A percentile compares a stretch with the other conserved stretches of the same genome.
These are phyloP conservation scores for Lydus trimaculatus DNA, from an alignment of 2,888 invertebrate species.

Conservation along the genomic window DNA sequence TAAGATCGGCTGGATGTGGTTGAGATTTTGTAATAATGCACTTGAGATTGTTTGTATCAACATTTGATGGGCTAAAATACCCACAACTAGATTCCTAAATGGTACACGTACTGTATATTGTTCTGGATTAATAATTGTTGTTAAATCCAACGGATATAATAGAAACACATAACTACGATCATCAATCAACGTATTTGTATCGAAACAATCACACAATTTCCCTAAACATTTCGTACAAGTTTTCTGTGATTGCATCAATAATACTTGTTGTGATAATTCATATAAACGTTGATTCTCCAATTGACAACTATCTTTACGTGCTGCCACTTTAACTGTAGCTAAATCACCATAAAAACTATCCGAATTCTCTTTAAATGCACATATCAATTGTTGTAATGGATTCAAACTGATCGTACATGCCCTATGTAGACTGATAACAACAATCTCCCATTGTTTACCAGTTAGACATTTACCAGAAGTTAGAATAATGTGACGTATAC, in stretches of 20 bases:
- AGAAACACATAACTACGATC: slow-evolving; percentile 90
- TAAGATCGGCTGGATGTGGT: slow-evolving; percentile 59
- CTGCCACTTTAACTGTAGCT: slow-evolving; percentile 93
- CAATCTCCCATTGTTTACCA: slow-evolving; percentile 85
- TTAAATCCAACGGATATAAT: slow-evolving; percentile 79
- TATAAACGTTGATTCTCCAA: slow-evolving; percentile 85
- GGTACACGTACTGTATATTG: slow-evolving; percentile 85
- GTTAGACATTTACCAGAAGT: slow-evolving; percentile 84
- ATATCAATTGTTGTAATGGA: slow-evolving; percentile 85
- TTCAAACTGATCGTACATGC: slow-evolving; percentile 88
- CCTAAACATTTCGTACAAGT: slow-evolving; percentile 54
- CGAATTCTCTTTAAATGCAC: slow-evolving; percentile 89
- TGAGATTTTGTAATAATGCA: slow-evolving; percentile 74
- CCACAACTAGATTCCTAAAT: slow-evolving; percentile 86
- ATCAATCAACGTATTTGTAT: slow-evolving; percentile 68
- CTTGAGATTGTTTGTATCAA: slow-evolving; percentile 90
- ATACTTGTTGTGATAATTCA: slow-evolving; percentile 90
- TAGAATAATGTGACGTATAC: slow-evolving; percentile 84
- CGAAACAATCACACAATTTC: slow-evolving; percentile 59
- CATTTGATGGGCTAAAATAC: slow-evolving; percentile 91
- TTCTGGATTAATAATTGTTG: slow-evolving; percentile 76
- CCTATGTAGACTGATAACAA: slow-evolving; percentile 81
- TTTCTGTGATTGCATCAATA: slow-evolving; percentile 64
- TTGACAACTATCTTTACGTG: slow-evolving; percentile 83
- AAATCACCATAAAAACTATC: slow-evolving; percentile 94